A percentile compares a stretch with the other conserved stretches of the same genome.
phyloP scores from a whole-genome alignment of 2,113 vertebrate species.

The Erythrocercus mccallii region DNA sequence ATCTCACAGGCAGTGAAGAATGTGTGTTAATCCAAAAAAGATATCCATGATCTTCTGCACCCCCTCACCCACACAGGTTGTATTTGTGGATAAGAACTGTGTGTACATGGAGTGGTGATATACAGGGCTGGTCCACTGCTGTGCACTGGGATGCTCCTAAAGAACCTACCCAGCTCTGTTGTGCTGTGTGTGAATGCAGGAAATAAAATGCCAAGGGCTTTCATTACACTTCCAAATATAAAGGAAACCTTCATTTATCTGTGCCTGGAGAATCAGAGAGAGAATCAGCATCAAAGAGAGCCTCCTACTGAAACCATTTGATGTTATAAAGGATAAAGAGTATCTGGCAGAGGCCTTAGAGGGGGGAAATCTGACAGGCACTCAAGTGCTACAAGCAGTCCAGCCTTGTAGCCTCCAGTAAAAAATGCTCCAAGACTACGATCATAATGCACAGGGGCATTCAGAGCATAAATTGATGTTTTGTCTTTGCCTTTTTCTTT shows the following conservation, averaged over 20 bases:
- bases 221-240: background rate
- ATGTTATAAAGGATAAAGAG: constrained; percentile 18
- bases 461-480: constrained; percentile 45
- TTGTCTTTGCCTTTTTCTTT: constrained; percentile 31
- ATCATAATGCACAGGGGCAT: constrained; percentile 14
- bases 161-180: background rate
- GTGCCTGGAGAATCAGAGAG: background rate
- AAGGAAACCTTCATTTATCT: constrained; percentile 2
- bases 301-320: background rate
- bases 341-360: background rate
- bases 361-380: background rate
- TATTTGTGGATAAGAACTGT: rapidly evolving
- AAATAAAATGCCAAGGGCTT: background rate
- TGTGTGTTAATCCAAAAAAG: background rate
- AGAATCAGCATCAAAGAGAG: constrained; percentile 28
- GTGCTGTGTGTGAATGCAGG: background rate
- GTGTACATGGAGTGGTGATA: rapidly evolving
- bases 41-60: rapidly evolving
- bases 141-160: background rate
- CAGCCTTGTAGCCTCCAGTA: background rate
- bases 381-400: background rate
- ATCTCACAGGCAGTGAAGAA: background rate
- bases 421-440: background rate
- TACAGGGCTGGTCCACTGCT: background rate
- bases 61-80: background rate